Evolutionary conservation across 2,888 invertebrate genomes (phyloP).

Genomic region (Norana najaformis): DNA sequence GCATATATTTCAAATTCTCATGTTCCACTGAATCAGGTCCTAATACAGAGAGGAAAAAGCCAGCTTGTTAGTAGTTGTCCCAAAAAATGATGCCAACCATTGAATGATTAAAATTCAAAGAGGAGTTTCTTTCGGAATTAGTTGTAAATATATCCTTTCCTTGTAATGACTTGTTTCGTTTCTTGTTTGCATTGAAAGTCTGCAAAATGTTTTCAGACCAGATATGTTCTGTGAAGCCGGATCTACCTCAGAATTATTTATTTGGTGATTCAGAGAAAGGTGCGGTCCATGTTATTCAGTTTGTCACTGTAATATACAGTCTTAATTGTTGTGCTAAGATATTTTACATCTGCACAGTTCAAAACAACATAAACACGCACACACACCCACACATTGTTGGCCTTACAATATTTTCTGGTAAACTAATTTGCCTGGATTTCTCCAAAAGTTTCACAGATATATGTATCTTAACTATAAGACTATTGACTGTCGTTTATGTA

Average conservation of each 20-base stretch:
- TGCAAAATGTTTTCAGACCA: background rate
- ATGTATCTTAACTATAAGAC: no score
- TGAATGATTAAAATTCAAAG: background rate
- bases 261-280: background rate
- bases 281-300: background rate
- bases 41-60: no score
- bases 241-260: slow-evolving; percentile 13
- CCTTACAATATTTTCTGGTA: background rate
- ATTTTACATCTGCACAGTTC: background rate
- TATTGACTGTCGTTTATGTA: no score
- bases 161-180: background rate
- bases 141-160: background rate
- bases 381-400: background rate
- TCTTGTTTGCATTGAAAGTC: background rate
- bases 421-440: background rate
- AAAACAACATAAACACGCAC: background rate
- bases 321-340: background rate
- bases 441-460: background rate
- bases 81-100: background rate
- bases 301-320: background rate
- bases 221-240: background rate
- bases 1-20: background rate
- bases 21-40: background rate
- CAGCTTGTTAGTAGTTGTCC: background rate
- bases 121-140: background rate